Evolutionary conservation across 2,113 vertebrate species (phyloP).

Genomic region (Lonchura striata): DNA sequence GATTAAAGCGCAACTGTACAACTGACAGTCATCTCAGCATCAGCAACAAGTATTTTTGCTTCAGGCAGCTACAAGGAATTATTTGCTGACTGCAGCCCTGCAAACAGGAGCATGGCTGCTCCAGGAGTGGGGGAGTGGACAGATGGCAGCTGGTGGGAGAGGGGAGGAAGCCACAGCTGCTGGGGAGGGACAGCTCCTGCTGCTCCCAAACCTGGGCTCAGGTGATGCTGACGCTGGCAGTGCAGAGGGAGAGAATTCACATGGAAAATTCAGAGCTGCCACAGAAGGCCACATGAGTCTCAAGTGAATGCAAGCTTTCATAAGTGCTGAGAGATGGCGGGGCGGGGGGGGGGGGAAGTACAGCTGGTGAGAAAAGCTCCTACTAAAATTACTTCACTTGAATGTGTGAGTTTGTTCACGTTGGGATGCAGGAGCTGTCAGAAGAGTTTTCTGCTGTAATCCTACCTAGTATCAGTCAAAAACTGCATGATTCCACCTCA

Average conservation of each 20-base stretch:
- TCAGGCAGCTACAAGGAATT: not conserved
- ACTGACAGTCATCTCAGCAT: not conserved
- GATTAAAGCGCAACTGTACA: not conserved
- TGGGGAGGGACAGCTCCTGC: not conserved
- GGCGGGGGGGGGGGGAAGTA: not conserved
- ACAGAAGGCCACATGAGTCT: not conserved
- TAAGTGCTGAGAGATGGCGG: not conserved
- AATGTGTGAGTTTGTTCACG: not conserved
- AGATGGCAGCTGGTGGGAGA: constrained; percentile 1
- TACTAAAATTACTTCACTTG: not conserved
- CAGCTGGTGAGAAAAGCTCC: not conserved
- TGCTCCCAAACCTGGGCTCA: not conserved
- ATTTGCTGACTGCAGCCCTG: not conserved
- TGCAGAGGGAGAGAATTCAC: not conserved
- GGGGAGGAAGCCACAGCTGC: not conserved
- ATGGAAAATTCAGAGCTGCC: not conserved
- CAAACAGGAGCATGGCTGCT: not conserved
- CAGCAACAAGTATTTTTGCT: constrained; percentile 16
- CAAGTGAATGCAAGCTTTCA: not conserved
- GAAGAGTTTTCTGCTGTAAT: not conserved
- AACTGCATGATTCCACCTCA: not conserved
- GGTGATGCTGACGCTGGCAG: not conserved
- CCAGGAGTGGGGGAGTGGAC: not conserved
- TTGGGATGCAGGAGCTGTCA: not conserved
- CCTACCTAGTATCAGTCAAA: not conserved